phyloP scores from a whole-genome alignment of 2,113 vertebrate species.

The Hyaena hyaena region DNA sequence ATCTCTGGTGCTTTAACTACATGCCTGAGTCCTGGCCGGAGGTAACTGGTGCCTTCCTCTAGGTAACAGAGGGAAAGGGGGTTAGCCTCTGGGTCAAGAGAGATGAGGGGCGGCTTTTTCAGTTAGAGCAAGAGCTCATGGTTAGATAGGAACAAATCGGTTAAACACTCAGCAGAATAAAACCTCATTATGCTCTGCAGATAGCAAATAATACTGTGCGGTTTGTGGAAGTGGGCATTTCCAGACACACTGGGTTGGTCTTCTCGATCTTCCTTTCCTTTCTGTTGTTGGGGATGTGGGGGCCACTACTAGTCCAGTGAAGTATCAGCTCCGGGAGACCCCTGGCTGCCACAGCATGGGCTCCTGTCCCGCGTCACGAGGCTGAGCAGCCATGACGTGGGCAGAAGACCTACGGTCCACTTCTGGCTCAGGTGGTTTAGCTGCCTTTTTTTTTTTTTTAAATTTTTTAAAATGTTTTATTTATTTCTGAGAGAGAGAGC shows the following conservation, averaged over 20 bases:
- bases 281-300: not conserved
- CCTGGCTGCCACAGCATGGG: accelerated
- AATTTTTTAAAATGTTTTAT: too few species aligned
- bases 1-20: conserved; percentile 3
- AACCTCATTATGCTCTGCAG: not conserved
- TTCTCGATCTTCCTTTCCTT: not conserved
- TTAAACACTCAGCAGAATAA: not conserved
- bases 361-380: too few species aligned
- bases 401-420: not conserved
- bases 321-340: accelerated
- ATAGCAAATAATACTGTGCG: not conserved
- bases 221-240: not conserved
- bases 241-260: too few species aligned
- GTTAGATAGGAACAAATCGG: conserved; percentile 31
- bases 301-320: accelerated
- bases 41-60: not conserved
- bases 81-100: not conserved
- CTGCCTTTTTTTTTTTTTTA: not conserved
- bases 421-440: not conserved
- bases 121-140: conserved; percentile 5
- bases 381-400: accelerated
- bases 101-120: accelerated
- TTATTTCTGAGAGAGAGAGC: too few species aligned
- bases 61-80: not conserved
- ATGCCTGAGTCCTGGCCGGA: conserved; percentile 20